A percentile compares a stretch with the other conserved stretches of the same genome.
Conservation (phyloP, 2,797 vertebrate species). For the Setipinna tenuifilis region DNA sequence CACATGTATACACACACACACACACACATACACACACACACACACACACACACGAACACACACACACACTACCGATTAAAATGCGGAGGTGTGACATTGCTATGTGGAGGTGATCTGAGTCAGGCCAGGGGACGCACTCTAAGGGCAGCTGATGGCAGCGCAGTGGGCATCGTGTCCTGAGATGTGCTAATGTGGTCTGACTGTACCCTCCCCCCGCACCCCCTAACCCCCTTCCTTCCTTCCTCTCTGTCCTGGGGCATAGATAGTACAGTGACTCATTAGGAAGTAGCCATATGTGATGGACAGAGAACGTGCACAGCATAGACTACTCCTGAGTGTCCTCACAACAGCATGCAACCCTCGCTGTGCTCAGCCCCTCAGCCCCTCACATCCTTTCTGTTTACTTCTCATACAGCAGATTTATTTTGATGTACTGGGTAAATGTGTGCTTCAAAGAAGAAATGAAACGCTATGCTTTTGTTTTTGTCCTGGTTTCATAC, state of each 20-base stretch:
- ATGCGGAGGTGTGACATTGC: conserved; percentile 41
- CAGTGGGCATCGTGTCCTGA: conserved; percentile 13
- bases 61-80: conserved; percentile 30
- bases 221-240: neutral
- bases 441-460: neutral
- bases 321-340: neutral
- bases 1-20: too few species aligned
- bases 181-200: neutral
- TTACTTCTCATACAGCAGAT: neutral
- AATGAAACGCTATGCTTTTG: neutral
- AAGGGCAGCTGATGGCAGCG: conserved; percentile 36
- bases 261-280: neutral
- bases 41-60: neutral
- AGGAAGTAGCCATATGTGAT: neutral
- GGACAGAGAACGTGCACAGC: neutral
- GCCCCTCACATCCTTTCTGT: neutral
- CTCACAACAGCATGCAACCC: neutral
- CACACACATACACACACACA: too few species aligned
- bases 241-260: neutral
- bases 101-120: conserved; percentile 61
- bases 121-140: conserved; percentile 42
- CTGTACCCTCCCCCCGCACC: neutral
- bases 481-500: neutral
- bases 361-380: neutral
- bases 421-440: neutral